phyloP scores from a whole-genome alignment of 2,888 invertebrate species.

The Tetrapedia diversipes region DNA sequence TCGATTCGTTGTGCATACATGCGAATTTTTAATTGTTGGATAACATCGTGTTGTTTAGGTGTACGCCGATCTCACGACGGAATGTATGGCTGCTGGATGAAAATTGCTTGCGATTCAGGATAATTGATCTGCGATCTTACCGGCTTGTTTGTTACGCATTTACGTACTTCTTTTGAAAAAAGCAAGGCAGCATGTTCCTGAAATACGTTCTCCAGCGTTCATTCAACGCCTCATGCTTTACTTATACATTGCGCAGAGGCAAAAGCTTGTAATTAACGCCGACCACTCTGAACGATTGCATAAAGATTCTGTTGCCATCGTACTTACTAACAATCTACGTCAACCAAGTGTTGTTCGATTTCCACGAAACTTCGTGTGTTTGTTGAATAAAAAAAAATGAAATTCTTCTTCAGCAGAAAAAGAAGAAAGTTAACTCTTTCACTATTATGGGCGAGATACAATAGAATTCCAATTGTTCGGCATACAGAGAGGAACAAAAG shows the following conservation, averaged over 20 bases:
- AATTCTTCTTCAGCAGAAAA: background rate
- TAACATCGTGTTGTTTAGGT: too few species aligned
- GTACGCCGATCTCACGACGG: too few species aligned
- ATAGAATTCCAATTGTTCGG: too few species aligned
- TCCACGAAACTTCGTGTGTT: constrained; percentile 30
- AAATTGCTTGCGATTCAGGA: constrained; percentile 27
- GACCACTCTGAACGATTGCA: constrained; percentile 33
- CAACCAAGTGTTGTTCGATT: constrained; percentile 37
- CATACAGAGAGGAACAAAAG: too few species aligned
- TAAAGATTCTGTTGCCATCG: constrained; percentile 38
- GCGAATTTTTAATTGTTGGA: too few species aligned
- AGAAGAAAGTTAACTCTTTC: too few species aligned
- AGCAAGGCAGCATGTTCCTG: constrained; percentile 19
- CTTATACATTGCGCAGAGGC: background rate
- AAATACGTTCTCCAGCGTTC: constrained; percentile 30
- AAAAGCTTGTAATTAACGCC: constrained; percentile 45
- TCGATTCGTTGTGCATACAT: too few species aligned
- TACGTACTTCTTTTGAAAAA: constrained; percentile 8
- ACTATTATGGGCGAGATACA: too few species aligned
- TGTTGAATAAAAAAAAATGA: constrained; percentile 12
- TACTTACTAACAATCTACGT: constrained; percentile 38
- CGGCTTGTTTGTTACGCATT: constrained; percentile 25
- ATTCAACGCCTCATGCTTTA: constrained; percentile 34
- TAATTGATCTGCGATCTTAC: constrained; percentile 27
- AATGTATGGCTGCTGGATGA: constrained; percentile 49